A percentile compares a stretch with the other conserved stretches of the same genome.
Evolutionary conservation across 2,888 invertebrate species (phyloP).

Genomic region (Tethea ocularis): DNA sequence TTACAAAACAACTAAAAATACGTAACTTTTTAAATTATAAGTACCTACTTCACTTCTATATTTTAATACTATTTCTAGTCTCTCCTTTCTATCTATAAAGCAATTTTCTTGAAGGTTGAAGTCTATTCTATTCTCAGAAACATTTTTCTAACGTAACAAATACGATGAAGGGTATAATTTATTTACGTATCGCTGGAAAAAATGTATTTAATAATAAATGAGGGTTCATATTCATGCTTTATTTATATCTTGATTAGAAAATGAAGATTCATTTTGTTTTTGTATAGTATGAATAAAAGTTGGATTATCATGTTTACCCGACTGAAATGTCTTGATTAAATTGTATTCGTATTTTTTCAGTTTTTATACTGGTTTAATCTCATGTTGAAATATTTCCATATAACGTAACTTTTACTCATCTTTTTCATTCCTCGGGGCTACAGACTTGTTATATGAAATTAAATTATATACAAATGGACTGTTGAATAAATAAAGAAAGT

Average conservation of each 20-base stretch:
- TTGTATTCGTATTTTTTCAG: no score
- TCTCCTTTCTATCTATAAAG: background rate
- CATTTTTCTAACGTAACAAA: background rate
- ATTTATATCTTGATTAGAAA: no score
- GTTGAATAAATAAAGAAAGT: background rate
- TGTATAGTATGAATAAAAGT: no score
- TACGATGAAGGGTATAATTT: background rate
- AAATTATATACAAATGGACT: background rate
- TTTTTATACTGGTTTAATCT: background rate
- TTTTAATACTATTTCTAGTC: background rate
- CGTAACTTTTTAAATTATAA: background rate
- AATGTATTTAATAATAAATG: no score
- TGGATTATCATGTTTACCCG: no score
- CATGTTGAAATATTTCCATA: background rate
- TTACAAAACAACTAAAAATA: no score
- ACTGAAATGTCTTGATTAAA: no score
- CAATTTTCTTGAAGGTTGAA: background rate
- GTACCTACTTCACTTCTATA: background rate
- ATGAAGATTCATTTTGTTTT: no score
- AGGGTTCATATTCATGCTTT: no score
- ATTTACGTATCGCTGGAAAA: background rate
- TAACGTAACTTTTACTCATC: background rate
- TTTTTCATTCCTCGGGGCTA: background rate
- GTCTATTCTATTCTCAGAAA: background rate
- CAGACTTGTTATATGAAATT: slow-evolving; percentile 1